Base-by-base conservation (phyloP, 2,797 vertebrate genomes). In the Liasis olivaceus region DNA sequence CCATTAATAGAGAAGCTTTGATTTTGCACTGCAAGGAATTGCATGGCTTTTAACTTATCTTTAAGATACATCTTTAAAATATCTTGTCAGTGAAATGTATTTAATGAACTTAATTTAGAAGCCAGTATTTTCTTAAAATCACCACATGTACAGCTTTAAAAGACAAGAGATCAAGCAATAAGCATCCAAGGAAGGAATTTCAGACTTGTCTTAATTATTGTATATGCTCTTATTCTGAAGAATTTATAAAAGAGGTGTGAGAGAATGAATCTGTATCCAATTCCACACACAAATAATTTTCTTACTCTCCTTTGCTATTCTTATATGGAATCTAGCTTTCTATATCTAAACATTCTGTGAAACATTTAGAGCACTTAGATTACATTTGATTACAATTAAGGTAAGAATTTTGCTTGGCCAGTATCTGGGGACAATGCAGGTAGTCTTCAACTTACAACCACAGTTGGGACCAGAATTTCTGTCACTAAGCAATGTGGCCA, bases 141-240 rank as follows among this genome's bases (percentile, higher is more conserved):
- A 90, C 1, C 91, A 84, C 91, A 62, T 87, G 64, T 60, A 0
- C 42, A 93, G 92, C 89, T 86, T 26, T 64, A 62, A 64, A 88
- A 69, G 66, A 69, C 12, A 31, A 95, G 92, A 93, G 31, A 58
- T 92, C 84, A 93, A 87, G 51, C 62, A 94, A 94, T n/a, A 13
- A 15, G 92, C 11, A 2, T 2, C 90, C 81, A 90, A 94, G 94
- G 62, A 92, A 94, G 87, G 91, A 94, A 77, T 85, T 69, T 24
- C 91, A 87, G 87, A 77, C 59, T 91, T 90, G 36, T 77, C 90
- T 60, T 92, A 92, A 93, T 89, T 69, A 54, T 24, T 24, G 47
- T 85, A 93, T 1, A 93, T 1, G 13, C 93, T 26, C 89, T 94
- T 86, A 92, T 81, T 95, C 58, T 3, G 28, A 42, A 81, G 72